Evolutionary conservation across 1,140 invertebrate species (phyloP), one percentile per base, ranked within the genome.

Genomic region (Calephelis nemesis): DNA sequence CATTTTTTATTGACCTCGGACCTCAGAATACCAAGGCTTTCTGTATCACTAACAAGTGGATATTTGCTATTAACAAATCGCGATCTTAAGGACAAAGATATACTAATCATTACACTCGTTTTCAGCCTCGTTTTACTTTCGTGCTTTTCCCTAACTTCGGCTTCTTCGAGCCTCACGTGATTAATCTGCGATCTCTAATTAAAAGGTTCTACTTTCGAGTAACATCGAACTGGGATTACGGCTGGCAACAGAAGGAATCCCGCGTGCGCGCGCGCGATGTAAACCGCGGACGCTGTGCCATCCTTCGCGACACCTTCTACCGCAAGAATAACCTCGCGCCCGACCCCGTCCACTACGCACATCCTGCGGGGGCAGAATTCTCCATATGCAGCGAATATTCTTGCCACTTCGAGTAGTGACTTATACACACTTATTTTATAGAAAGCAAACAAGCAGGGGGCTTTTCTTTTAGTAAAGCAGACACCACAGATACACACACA

Each of bases 351-450:
- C 83, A 91, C 71, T 90, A 89, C 74, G 73, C 78, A 0, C 75
- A 82, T 48, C 88, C 90, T 0, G 65, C 79, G 7, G 82, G 79
- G 11, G 85, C 79, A 6, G 76, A 86, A 54, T 60, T 82, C 47
- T 82, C 85, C 11, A 80, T 90, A 11, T 91, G 90, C 76, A 88
- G 82, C 75, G 82, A 87, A 64, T 88, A 90, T 58, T 80, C 83
- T 47, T 89, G 87, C 64, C 77, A 75, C 68, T 75, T 76, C n/a
- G 78, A 71, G 62, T 84, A 70, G 19, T 19, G 3, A 19, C 19
- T 19, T 1, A 19, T 19, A 19, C 19, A 19, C 19, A 19, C n/a
- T n/a, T n/a, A n/a, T n/a, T n/a, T n/a, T n/a, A n/a, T n/a, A n/a
- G n/a, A n/a, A n/a, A n/a, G n/a, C n/a, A n/a, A n/a, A n/a, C n/a